A percentile compares a stretch with the other conserved stretches of the same genome.
Conservation (phyloP, 2,113 vertebrate species). For the Hiodon tergisus region DNA sequence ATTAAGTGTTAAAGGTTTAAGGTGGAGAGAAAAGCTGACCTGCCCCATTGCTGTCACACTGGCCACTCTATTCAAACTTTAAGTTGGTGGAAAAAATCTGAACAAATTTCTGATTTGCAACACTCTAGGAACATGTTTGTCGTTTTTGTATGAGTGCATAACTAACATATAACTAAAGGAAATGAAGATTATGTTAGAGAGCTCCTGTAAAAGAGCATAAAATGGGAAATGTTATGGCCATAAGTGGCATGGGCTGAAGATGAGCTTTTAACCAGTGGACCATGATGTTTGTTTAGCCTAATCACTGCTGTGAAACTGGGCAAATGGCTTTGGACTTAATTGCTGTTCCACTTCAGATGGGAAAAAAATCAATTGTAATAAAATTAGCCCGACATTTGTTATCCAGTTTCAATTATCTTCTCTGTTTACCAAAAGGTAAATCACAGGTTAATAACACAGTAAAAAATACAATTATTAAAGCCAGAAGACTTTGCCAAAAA, state of each 20-base stretch:
- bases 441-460: too few relatives aligned
- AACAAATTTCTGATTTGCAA: conserved; percentile 98
- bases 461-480: too few relatives aligned
- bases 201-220: conserved; percentile 82
- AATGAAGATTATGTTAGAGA: conserved; percentile 73
- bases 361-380: too few relatives aligned
- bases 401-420: too few relatives aligned
- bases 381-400: too few relatives aligned
- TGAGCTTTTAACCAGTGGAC: conserved; percentile 93
- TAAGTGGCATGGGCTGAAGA: conserved; percentile 96
- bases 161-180: conserved; percentile 82
- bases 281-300: conserved; percentile 86
- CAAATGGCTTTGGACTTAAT: conserved; percentile 88
- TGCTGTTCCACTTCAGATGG: conserved; percentile 52
- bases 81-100: conserved; percentile 77
- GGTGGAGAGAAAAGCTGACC: too few relatives aligned
- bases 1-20: too few relatives aligned
- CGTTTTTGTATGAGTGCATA: conserved; percentile 79
- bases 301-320: conserved; percentile 78
- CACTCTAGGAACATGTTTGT: conserved; percentile 88
- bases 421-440: too few relatives aligned
- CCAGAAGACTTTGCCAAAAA: too few relatives aligned
- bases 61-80: conserved; percentile 53
- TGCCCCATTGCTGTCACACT: neutral
- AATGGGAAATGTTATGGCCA: conserved; percentile 97